Percentiles rank a stretch among this genome's conserved stretches.
Conservation (phyloP, 2,113 vertebrate species). For the Eclectus roratus region DNA sequence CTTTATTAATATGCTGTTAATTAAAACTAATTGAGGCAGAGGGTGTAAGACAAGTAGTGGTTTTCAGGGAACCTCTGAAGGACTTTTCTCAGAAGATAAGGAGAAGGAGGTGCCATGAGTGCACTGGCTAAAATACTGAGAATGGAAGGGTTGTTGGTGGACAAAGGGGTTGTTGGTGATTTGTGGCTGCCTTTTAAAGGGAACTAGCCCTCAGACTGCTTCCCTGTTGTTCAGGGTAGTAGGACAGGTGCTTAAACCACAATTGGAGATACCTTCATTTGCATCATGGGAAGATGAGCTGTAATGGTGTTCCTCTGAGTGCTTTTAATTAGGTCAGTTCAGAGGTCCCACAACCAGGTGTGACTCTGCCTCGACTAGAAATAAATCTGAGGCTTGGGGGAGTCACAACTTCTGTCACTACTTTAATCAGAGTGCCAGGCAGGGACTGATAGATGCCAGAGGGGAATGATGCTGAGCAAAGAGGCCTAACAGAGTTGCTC, state of each 20-base stretch:
- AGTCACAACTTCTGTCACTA: background rate
- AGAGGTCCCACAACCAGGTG: background rate
- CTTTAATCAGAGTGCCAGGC: rapidly evolving
- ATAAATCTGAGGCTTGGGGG: rapidly evolving
- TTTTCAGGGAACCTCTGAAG: background rate
- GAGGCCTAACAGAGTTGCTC: background rate
- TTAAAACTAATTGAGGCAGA: background rate
- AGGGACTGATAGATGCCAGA: background rate
- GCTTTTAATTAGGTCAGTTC: background rate
- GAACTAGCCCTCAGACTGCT: background rate
- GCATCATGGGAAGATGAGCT: background rate
- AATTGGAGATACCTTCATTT: background rate
- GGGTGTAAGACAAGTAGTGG: background rate
- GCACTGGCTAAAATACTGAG: background rate
- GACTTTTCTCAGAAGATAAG: background rate
- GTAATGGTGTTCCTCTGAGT: background rate
- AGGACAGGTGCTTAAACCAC: background rate
- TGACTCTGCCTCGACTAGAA: background rate
- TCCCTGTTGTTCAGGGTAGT: background rate
- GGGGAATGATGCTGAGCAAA: background rate
- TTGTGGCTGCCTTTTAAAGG: background rate
- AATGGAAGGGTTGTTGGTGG: background rate
- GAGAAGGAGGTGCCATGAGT: background rate
- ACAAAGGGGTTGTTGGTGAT: background rate
- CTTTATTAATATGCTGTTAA: background rate